These are phyloP conservation scores for Paralvinella palmiformis DNA, from an alignment of 1,140 invertebrate species.

Conservation along the genomic window DNA sequence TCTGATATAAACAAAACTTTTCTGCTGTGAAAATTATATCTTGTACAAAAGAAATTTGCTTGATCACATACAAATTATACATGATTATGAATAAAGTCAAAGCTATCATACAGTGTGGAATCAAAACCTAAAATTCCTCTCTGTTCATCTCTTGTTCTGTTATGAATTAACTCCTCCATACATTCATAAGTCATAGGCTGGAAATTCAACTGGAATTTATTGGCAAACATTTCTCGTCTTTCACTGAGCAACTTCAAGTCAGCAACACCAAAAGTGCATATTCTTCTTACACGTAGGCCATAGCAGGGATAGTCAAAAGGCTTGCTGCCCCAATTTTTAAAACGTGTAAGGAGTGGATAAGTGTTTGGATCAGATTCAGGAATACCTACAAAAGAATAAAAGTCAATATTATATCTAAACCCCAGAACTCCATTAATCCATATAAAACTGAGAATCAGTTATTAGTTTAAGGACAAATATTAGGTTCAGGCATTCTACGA, in stretches of 20 bases:
- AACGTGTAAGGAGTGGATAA: conserved; percentile 15
- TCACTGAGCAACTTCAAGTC: conserved; percentile 29
- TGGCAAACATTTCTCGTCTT: conserved; percentile 35
- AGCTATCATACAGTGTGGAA: too few species aligned
- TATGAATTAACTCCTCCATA: conserved; percentile 25
- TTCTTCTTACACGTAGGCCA: conserved; percentile 19
- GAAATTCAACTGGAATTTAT: conserved; percentile 40
- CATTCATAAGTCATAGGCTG: conserved; percentile 35
- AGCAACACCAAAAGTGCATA: conserved; percentile 34
- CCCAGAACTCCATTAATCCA: too few species aligned
- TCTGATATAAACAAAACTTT: too few species aligned
- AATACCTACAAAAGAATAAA: background rate
- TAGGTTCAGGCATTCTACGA: too few species aligned
- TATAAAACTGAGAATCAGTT: too few species aligned
- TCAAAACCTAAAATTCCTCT: too few species aligned
- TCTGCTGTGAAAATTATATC: too few species aligned
- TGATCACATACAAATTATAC: too few species aligned
- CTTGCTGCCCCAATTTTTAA: conserved; percentile 18
- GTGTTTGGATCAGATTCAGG: conserved; percentile 13
- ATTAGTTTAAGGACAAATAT: too few species aligned
- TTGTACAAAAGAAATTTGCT: too few species aligned
- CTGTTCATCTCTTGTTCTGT: background rate
- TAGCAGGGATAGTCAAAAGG: conserved; percentile 14
- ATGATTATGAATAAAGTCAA: too few species aligned
- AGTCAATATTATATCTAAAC: too few species aligned